A percentile compares a stretch with the other conserved stretches of the same genome.
These are phyloP conservation scores for Argyrosomus regius DNA, from an alignment of 2,797 vertebrate genomes.

Conservation along the genomic window DNA sequence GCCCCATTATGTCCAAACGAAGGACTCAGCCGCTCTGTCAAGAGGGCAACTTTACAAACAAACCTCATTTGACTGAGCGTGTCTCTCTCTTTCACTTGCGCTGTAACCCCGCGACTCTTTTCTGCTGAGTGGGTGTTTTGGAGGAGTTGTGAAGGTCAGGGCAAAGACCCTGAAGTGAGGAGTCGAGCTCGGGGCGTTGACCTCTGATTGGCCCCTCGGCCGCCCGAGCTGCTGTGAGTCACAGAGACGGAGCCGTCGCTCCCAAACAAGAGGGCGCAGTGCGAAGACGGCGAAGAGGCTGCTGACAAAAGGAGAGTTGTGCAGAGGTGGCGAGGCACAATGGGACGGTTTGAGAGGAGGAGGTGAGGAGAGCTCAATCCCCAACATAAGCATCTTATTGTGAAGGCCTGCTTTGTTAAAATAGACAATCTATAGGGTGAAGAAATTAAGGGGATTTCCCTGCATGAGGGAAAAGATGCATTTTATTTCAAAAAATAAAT, in stretches of 20 bases:
- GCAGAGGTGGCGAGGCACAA: constrained; percentile 79
- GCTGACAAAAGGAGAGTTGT: constrained; percentile 77
- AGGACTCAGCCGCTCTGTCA: constrained; percentile 75
- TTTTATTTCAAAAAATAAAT: background rate
- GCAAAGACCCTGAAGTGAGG: constrained; percentile 63
- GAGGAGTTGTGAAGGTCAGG: constrained; percentile 77
- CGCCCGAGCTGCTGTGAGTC: constrained; percentile 77
- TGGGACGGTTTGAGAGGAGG: constrained; percentile 73
- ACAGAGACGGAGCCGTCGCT: constrained; percentile 51
- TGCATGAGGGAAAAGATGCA: background rate
- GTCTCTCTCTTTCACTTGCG: constrained; percentile 55
- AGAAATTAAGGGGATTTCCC: constrained; percentile 61
- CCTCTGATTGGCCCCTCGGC: constrained; percentile 69
- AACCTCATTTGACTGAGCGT: constrained; percentile 71
- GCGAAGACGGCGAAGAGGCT: constrained; percentile 56
- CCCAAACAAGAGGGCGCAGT: too few relatives aligned
- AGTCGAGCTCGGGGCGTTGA: constrained; percentile 65
- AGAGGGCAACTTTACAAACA: constrained; percentile 73
- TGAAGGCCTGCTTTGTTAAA: constrained; percentile 68
- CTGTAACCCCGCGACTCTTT: constrained; percentile 58
- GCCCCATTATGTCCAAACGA: constrained; percentile 81
- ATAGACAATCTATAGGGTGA: constrained; percentile 31
- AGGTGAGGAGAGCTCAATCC: constrained; percentile 68
- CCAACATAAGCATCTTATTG: constrained; percentile 65
- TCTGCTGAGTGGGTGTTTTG: constrained; percentile 83